A percentile compares a stretch with the other conserved stretches of the same genome.
Conservation (phyloP, 2,797 vertebrate genomes). For the Sorex maritimensis region DNA sequence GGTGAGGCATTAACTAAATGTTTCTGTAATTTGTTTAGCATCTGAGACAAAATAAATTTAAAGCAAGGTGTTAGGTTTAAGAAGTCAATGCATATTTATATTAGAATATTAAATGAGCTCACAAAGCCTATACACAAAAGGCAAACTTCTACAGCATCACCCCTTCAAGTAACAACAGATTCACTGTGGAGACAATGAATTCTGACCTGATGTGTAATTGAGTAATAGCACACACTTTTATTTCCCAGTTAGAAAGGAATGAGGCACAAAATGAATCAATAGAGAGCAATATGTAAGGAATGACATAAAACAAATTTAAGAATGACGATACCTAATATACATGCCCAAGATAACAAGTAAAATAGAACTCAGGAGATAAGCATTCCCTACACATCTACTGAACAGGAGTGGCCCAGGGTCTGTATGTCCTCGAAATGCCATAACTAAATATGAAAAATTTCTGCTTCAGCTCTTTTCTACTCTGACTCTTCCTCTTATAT, state of each 20-base stretch:
- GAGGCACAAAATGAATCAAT: background rate
- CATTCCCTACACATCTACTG: background rate
- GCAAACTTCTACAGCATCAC: background rate
- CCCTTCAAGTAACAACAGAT: constrained; percentile 22
- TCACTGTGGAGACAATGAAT: background rate
- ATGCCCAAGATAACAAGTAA: background rate
- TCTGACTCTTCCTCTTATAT: background rate
- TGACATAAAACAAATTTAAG: background rate
- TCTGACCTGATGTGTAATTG: constrained; percentile 6
- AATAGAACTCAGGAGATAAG: background rate
- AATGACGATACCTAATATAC: no score
- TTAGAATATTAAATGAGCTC: constrained; percentile 40
- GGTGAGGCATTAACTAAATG: constrained; percentile 45
- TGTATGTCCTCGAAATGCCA: background rate
- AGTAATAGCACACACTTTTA: background rate
- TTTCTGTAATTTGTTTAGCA: constrained; percentile 31
- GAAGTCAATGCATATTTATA: constrained; percentile 57
- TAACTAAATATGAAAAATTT: background rate
- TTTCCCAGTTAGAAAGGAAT: background rate
- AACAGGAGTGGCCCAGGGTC: background rate
- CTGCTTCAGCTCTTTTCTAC: background rate
- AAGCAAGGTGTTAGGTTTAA: constrained; percentile 59
- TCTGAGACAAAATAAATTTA: constrained; percentile 69
- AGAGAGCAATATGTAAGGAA: background rate
- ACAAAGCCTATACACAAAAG: constrained; percentile 1